Evolutionary conservation across 37 sponge, comb jelly and placozoan species (phyloP), one percentile per base, ranked within the genome.

Genomic region (Bolinopsis microptera): DNA sequence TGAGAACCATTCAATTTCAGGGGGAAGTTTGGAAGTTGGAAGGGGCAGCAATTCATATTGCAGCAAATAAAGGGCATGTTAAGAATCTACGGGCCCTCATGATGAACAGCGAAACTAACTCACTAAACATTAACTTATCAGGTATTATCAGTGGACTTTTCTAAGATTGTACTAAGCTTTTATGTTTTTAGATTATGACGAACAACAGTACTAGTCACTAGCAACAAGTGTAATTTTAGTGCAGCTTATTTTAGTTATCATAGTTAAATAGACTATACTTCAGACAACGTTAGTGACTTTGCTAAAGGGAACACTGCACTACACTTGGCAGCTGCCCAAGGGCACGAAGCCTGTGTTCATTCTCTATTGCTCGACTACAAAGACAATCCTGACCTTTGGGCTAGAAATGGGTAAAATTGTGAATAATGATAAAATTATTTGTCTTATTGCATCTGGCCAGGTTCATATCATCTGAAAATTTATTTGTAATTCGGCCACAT

Each of bases 31-130:
- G 90, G 90, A 5, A 28, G 41, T 28, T 25, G 38, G 5, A n/a
- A n/a, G n/a, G n/a, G n/a, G n/a, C n/a, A n/a, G 38, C 90, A 18
- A 39, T 86, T 30, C 90, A 86, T 86, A 38, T 34, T 3, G 34
- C 38, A 36, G 90, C 90, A 36, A 39, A 22, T 3, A 86, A 86
- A 27, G 90, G 90, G 39, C 30, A 39, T 1, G 26, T 41, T 25
- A 38, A 41, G 35, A 86, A 86, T 34, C 2, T 86, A 28, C 32
- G 90, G 26, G 61, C 90, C 39, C 90, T 86, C 31, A 28, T 72
- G 26, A 72, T 8, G 2, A 37, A 8, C 8, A 33, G 82, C 2
- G 38, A 37, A 33, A 48, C 61, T 48, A 48, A 48, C 9, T 18
- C 61, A 13, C 5, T 48, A 48, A 13, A 48, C 61, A 72, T 72